Evolutionary conservation across 2,888 invertebrate genomes (phyloP).

Genomic region (Endomychus coccineus): DNA sequence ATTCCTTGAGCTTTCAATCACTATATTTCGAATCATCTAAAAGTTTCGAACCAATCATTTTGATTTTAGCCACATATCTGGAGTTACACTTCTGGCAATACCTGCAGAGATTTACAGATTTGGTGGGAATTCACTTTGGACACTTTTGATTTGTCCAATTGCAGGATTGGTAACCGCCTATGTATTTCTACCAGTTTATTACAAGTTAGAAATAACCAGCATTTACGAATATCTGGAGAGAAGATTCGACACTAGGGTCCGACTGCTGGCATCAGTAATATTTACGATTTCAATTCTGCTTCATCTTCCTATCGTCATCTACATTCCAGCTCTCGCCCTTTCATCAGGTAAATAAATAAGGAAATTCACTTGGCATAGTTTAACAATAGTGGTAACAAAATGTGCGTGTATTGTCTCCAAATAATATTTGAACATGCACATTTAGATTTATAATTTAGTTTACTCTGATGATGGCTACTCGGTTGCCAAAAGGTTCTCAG

Average conservation of each 20-base stretch:
- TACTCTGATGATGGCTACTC: no score
- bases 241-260: conserved; percentile 54
- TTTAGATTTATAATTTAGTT: no score
- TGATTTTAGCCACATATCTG: conserved; percentile 62
- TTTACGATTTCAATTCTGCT: conserved; percentile 53
- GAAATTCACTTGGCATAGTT: no score
- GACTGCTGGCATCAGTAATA: conserved; percentile 53
- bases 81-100: conserved; percentile 64
- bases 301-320: conserved; percentile 59
- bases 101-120: conserved; percentile 68
- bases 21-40: no score
- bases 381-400: no score
- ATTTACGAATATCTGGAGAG: conserved; percentile 62
- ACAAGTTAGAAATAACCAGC: conserved; percentile 61
- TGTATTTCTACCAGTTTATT: conserved; percentile 58
- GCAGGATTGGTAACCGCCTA: conserved; percentile 34
- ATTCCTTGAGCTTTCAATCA: no score
- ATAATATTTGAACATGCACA: no score
- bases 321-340: conserved; percentile 63
- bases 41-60: no score
- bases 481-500: no score
- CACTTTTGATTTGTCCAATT: conserved; percentile 40
- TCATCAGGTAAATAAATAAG: conserved; percentile 57
- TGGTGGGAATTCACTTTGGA: conserved; percentile 53
- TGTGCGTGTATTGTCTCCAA: no score